These are phyloP conservation scores for Serilophus lunatus DNA, from an alignment of 2,113 vertebrate species.

Conservation along the genomic window DNA sequence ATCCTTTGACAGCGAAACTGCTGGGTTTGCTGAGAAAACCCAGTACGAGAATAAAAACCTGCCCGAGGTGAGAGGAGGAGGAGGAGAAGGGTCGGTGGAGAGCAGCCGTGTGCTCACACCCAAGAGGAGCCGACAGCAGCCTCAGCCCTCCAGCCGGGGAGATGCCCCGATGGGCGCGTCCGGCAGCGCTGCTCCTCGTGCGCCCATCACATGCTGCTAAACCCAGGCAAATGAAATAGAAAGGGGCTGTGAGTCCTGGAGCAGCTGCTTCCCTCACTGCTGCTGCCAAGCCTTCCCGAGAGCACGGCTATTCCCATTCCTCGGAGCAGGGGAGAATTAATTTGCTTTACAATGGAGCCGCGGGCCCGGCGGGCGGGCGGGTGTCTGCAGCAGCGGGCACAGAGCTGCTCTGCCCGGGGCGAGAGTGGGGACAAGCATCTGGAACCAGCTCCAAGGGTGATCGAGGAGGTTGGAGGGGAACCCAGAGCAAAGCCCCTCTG, in stretches of 20 bases:
- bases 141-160: accelerated
- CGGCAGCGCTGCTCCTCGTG: accelerated
- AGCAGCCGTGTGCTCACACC: background rate
- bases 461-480: background rate
- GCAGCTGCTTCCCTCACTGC: conserved; percentile 28
- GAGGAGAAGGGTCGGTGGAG: background rate
- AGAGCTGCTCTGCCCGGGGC: background rate
- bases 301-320: background rate
- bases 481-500: background rate
- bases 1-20: background rate
- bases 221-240: background rate
- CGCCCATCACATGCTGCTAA: background rate
- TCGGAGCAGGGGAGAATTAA: background rate
- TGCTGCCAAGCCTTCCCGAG: background rate
- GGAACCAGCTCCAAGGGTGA: background rate
- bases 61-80: background rate
- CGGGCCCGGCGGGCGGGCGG: background rate
- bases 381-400: accelerated
- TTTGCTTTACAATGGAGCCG: background rate
- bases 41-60: background rate
- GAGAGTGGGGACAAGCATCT: accelerated
- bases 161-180: background rate
- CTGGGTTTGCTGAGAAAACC: background rate
- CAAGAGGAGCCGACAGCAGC: accelerated
- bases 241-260: background rate